Conservation (phyloP, 2,113 vertebrate species). For the Nerophis ophidion region DNA sequence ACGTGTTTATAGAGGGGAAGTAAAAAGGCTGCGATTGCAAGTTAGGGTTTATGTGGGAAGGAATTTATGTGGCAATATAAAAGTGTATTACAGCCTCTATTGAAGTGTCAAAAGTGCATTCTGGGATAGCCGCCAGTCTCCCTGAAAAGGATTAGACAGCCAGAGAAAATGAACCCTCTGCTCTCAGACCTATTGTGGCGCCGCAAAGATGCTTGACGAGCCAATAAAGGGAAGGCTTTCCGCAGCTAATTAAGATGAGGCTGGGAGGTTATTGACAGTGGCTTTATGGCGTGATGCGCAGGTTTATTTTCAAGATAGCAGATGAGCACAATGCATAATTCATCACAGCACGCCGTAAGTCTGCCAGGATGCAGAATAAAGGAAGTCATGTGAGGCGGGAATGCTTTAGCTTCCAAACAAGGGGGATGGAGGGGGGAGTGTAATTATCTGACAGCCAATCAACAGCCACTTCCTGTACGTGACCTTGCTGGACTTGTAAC, state of each 20-base stretch:
- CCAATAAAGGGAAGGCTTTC: constrained; percentile 52
- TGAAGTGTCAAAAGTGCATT: constrained; percentile 27
- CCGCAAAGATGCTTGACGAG: constrained; percentile 19
- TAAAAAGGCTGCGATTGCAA: constrained; percentile 15
- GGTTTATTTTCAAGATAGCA: constrained; percentile 59
- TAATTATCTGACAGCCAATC: constrained; percentile 70
- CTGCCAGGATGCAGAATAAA: constrained; percentile 39
- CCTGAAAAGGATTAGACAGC: constrained; percentile 39
- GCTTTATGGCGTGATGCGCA: constrained; percentile 50
- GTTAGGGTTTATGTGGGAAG: constrained; percentile 1
- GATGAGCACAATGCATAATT: constrained; percentile 54
- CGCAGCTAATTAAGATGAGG: constrained; percentile 49
- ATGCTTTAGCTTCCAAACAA: constrained; percentile 6
- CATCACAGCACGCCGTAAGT: constrained; percentile 47
- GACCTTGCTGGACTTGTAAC: constrained; percentile 69
- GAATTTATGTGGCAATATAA: constrained; percentile 4
- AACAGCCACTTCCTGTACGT: constrained; percentile 62
- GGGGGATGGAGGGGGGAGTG: constrained; percentile 30
- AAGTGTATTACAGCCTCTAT: background rate
- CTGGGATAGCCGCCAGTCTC: constrained; percentile 22
- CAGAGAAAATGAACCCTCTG: constrained; percentile 26
- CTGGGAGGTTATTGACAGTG: constrained; percentile 36
- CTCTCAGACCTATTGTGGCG: constrained; percentile 25
- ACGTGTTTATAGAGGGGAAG: constrained; percentile 17
- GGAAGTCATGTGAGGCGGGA: constrained; percentile 56